Base-by-base conservation (phyloP, 1,140 invertebrate species). In the Xylocopa sonorina region DNA sequence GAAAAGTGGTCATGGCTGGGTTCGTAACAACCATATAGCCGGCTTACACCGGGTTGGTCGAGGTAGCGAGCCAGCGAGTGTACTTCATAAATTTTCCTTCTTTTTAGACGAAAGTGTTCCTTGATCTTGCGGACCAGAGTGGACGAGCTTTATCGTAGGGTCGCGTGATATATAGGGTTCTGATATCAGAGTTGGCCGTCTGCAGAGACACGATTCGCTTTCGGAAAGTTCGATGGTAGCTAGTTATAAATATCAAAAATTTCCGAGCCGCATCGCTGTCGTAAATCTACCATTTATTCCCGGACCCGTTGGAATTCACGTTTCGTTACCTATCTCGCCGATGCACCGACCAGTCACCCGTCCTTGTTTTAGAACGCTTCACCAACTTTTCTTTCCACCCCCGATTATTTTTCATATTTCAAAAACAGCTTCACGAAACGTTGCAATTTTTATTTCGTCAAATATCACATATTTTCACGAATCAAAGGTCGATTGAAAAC, bases 31-130 rank as follows among this genome's bases (percentile, higher is more conserved):
- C 29, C 5, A 10, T 50, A 50, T 50, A 62, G 29, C n/a, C 18
- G 24, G 46, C 58, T 53, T 53, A 64, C 34, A 41, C 29, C 34
- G 16, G 21, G 10, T 14, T 3, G 66, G 3, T 7, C 38, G 51
- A 57, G 38, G 24, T 29, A 29, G 55, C 18, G 16, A 41, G 10
- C 32, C 2, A n/a, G 12, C 16, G 9, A 38, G 27, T 38, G 24
- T 57, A 67, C 29, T 27, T 68, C 63, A 48, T 57, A 76, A 76
- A 68, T 76, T 67, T 43, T 34, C 50, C 27, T 27, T n/a, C 38
- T 34, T 68, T 76, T 55, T 55, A 27, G 41, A 55, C 41, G 63
- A 46, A 57, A 57, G n/a, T 14, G 51, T 68, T 57, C n/a, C 34
- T 43, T 43, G 73, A 75, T 64, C 32, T 43, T 24, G 48, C 14